phyloP scores from a whole-genome alignment of 1,140 invertebrate species.

The Callitettix versicolor region DNA sequence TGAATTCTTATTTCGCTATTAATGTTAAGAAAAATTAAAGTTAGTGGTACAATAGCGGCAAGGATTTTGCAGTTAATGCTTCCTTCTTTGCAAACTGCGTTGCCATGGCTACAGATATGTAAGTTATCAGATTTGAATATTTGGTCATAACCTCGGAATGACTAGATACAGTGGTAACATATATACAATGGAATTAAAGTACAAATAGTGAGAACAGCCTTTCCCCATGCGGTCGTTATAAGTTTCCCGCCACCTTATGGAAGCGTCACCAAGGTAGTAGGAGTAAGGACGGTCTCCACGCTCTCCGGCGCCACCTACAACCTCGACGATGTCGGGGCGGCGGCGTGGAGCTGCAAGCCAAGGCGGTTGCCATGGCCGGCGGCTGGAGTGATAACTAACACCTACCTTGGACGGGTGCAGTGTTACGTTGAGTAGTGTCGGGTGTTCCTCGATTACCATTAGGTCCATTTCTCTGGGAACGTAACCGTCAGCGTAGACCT shows the following conservation, averaged over 20 bases:
- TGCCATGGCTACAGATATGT: too few relatives aligned
- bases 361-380: constrained; percentile 24
- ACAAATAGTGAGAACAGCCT: too few relatives aligned
- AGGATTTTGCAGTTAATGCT: too few relatives aligned
- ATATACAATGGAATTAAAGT: too few relatives aligned
- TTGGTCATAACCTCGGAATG: too few relatives aligned
- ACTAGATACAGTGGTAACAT: too few relatives aligned
- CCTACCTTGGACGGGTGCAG: constrained; percentile 66
- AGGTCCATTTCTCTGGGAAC: constrained; percentile 73
- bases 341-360: constrained; percentile 20
- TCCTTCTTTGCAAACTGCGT: too few relatives aligned
- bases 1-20: too few relatives aligned
- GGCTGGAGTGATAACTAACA: not conserved
- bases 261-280: not conserved
- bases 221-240: too few relatives aligned
- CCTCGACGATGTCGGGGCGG: not conserved
- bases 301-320: constrained; percentile 16
- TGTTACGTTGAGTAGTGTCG: constrained; percentile 74
- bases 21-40: too few relatives aligned
- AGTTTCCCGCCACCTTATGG: constrained; percentile 29
- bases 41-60: too few relatives aligned
- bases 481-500: constrained; percentile 78
- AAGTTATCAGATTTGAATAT: too few relatives aligned
- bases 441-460: constrained; percentile 72
- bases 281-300: constrained; percentile 20